Conservation (phyloP, 2,888 invertebrate species). For the Penaeus monodon region DNA sequence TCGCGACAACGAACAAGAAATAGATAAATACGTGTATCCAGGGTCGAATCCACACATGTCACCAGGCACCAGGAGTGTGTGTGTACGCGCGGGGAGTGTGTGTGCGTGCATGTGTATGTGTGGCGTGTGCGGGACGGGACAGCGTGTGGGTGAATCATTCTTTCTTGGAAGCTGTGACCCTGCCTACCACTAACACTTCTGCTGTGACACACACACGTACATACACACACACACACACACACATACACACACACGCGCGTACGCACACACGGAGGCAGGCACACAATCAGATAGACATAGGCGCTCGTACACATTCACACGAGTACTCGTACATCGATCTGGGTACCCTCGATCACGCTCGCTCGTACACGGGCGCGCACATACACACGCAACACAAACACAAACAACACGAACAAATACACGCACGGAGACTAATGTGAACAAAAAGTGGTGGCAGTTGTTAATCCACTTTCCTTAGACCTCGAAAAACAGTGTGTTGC, state of each 20-base stretch:
- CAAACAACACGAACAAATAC: too few relatives aligned
- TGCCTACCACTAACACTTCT: background rate
- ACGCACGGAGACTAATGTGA: too few relatives aligned
- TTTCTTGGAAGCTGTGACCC: conserved; percentile 5
- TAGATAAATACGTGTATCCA: background rate
- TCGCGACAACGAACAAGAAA: background rate
- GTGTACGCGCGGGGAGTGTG: background rate
- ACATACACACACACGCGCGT: background rate
- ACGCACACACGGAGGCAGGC: background rate
- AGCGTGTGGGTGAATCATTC: background rate
- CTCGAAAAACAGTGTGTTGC: too few relatives aligned
- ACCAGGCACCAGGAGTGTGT: background rate
- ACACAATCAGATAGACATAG: background rate
- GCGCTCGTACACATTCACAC: too few relatives aligned
- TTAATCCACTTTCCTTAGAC: too few relatives aligned
- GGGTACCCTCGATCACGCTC: too few relatives aligned
- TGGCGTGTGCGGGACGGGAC: background rate
- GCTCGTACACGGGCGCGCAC: too few relatives aligned
- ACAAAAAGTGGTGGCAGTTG: too few relatives aligned
- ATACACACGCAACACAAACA: too few relatives aligned
- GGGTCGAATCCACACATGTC: too few relatives aligned
- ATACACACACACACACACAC: conserved; percentile 13
- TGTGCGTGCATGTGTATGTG: background rate
- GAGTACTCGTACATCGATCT: too few relatives aligned
- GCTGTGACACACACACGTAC: background rate